Evolutionary conservation across 2,888 invertebrate species (phyloP).

Genomic region (Vannuccia rotundouncinata): DNA sequence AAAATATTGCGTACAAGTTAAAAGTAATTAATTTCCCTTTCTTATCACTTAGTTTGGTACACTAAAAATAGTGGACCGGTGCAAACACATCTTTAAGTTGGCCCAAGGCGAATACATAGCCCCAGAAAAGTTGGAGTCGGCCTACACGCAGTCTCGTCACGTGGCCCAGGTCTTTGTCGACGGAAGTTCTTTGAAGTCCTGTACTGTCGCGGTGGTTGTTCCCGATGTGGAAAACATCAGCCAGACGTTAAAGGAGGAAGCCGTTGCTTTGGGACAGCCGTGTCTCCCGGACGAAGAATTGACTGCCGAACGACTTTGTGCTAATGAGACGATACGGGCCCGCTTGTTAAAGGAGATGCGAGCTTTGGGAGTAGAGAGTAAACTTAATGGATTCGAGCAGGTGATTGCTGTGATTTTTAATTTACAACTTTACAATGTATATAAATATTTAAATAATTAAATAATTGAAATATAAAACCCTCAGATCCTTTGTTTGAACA

Average conservation of each 20-base stretch:
- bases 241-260: too few relatives aligned
- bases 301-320: not conserved
- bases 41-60: too few relatives aligned
- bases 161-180: slow-evolving; percentile 92
- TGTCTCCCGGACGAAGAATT: not conserved
- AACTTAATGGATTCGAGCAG: not conserved
- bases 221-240: slow-evolving; percentile 95
- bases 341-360: not conserved
- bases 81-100: slow-evolving; percentile 95
- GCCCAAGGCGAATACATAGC: slow-evolving; percentile 92
- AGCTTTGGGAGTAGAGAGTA: not conserved
- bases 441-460: not conserved
- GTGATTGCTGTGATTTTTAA: not conserved
- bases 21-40: too few relatives aligned
- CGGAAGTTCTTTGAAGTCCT: slow-evolving; percentile 73
- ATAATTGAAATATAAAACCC: not conserved
- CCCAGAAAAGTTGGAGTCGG: slow-evolving; percentile 95
- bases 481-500: slow-evolving; percentile 70
- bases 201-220: slow-evolving; percentile 81
- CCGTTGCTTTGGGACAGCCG: not conserved
- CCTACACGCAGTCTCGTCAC: slow-evolving; percentile 83
- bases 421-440: not conserved
- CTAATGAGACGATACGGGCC: not conserved
- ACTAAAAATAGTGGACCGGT: slow-evolving; percentile 88
- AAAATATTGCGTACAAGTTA: too few relatives aligned